These are phyloP conservation scores for Ceuthmochares aereus DNA, from an alignment of 2,113 vertebrate genomes.

Conservation along the genomic window DNA sequence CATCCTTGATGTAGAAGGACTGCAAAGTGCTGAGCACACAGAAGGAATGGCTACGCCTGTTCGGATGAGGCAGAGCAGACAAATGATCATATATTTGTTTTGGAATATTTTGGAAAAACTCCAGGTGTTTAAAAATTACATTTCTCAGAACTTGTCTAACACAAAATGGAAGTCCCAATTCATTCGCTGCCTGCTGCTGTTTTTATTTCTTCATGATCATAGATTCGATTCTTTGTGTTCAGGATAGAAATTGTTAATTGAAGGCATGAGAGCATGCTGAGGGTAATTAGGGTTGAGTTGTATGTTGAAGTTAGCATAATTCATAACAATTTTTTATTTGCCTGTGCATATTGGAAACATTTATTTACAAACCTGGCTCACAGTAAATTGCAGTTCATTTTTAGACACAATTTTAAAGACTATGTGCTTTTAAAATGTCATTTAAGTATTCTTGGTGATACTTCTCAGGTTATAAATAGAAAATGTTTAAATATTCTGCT, in stretches of 20 bases:
- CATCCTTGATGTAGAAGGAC: neutral
- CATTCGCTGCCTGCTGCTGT: neutral
- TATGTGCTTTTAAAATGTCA: neutral
- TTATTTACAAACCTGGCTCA: neutral
- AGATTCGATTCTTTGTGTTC: neutral
- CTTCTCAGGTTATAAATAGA: neutral
- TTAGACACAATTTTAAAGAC: neutral
- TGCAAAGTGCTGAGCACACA: neutral
- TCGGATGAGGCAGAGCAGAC: neutral
- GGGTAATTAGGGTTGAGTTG: neutral
- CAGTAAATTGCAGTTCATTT: neutral
- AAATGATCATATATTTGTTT: neutral
- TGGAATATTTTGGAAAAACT: neutral
- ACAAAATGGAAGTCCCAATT: neutral
- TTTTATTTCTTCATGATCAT: neutral
- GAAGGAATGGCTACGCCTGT: neutral
- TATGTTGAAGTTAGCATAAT: neutral
- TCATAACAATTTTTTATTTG: neutral
- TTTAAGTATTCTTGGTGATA: neutral
- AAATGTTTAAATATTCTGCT: neutral
- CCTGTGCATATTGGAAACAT: neutral
- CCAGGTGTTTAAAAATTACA: neutral
- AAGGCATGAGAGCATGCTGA: neutral
- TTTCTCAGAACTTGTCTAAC: neutral
- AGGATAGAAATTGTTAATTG: neutral